Evolutionary conservation across 2,797 vertebrate genomes (phyloP), one percentile per base, ranked within the genome.

Genomic region (Premnoplex brunnescens): DNA sequence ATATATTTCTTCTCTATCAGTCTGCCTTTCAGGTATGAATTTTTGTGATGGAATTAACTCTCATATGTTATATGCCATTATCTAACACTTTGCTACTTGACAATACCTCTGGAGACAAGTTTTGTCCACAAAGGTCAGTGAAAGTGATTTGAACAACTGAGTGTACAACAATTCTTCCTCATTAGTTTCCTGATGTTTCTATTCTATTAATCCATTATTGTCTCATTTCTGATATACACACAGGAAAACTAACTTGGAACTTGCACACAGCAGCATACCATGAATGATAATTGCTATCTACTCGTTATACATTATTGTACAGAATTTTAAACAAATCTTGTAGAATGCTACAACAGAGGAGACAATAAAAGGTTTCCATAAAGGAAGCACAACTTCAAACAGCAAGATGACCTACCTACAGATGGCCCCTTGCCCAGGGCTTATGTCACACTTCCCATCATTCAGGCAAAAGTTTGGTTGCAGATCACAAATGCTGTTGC

Each of bases 361-460:
- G 30, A 7, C 2, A 2, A 24, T 1, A 22, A 32, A 30, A 26
- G 20, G 2, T 49, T 54, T 44, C 51, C 75, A 18, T 6, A 21
- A 6, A 10, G 67, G 63, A 73, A 37, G 39, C 55, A 51, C 9
- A 9, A 1, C 22, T 69, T 58, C 23, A 24, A 44, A 24, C 15
- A 88, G 76, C 54, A 64, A 44, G 20, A 48, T 37, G 64, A 78
- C 97, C 52, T 77, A 99, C 99, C 99, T 99, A 96, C 99, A 99
- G 97, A 99, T 99, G 95, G 99, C 99, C 24, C 99, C 99, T 68
- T 99, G 99, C 11, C 98, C 99, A 0, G 98, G 98, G 75, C 99
- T 98, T 83, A 99, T 96, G 94, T 99, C 99, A 83, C 99, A 99
- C 93, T 99, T 99, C 27, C 99, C 99, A 1, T 99, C 99, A 1